phyloP scores from a whole-genome alignment of 2,888 invertebrate genomes.

The Idaea aversata region DNA sequence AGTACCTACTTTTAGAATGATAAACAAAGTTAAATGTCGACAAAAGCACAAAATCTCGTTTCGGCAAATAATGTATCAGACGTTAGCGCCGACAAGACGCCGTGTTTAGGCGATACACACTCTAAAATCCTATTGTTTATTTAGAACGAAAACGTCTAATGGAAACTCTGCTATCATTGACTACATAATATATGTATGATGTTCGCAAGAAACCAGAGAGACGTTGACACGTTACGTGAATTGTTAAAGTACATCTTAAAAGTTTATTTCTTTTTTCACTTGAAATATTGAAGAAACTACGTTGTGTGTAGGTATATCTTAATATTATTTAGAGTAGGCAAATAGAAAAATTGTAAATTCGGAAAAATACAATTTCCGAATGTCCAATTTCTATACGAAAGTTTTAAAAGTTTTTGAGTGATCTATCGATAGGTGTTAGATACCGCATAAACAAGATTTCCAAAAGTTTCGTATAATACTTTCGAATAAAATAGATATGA shows the following conservation, averaged over 20 bases:
- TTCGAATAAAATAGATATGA: not conserved
- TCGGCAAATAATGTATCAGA: conserved; percentile 29
- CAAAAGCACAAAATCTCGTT: conserved; percentile 20
- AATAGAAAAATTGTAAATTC: too few relatives aligned
- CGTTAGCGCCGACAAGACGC: conserved; percentile 11
- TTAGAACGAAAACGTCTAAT: conserved; percentile 31
- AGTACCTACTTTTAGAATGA: conserved; percentile 10
- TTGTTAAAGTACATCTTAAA: conserved; percentile 20
- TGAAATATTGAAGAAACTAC: conserved; percentile 10
- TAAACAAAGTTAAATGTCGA: not conserved
- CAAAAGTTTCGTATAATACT: too few relatives aligned
- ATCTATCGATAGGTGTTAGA: too few relatives aligned
- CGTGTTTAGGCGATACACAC: conserved; percentile 18
- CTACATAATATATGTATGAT: conserved; percentile 24
- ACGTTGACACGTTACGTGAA: conserved; percentile 27
- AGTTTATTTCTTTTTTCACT: conserved; percentile 26
- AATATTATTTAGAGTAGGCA: too few relatives aligned
- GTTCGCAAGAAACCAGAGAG: conserved; percentile 22
- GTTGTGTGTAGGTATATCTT: not conserved
- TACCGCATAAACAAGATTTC: too few relatives aligned
- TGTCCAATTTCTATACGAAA: too few relatives aligned
- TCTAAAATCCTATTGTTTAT: conserved; percentile 28
- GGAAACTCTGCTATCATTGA: conserved; percentile 33
- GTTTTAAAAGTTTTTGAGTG: too few relatives aligned
- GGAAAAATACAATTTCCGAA: too few relatives aligned